Base-by-base conservation (phyloP, 2,888 invertebrate species). In the Meganola albula region DNA sequence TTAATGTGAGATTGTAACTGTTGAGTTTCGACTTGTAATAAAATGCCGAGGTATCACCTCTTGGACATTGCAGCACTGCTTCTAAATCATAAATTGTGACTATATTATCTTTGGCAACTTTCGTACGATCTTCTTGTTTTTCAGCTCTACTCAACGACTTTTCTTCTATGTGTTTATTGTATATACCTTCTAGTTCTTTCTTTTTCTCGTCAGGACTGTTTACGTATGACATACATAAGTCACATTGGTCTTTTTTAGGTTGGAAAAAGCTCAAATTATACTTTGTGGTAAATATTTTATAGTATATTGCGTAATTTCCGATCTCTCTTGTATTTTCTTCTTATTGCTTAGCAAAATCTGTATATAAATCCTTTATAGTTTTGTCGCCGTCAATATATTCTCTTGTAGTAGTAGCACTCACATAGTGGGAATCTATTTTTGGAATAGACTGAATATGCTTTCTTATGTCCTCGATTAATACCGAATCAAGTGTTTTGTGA, bases 231-330 rank as follows among this genome's bases (percentile, higher is more conserved):
- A 44, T 10, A 35, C 53, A 57, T n/a, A 27, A 6, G 9, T 53
- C 48, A 29, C 52, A 53, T 12, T 32, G 30, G 24, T 56, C 51
- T 40, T 51, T 56, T 30, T 53, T 57, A n/a, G 53, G 39, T 7
- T 37, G 31, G 34, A 45, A 50, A 24, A 52, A 49, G 10, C 44
- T 26, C 13, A 43, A 41, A 31, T 50, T 39, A 31, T 31, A 41
- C 2, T 42, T 26, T 34, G 25, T 40, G 14, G 37, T 52, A 28
- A 52, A 50, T 26, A 38, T 47, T 2, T 30, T 27, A 3, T 10
- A 22, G 29, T 46, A 49, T 1, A 41, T n/a, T n/a, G n/a, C n/a
- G 39, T 56, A 58, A 36, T 40, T 55, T 27, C 49, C 47, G 21
- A 34, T 13, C 32, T 45, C 36, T n/a, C n/a, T n/a, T n/a, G n/a